A percentile compares a stretch with the other conserved stretches of the same genome.
phyloP scores from a whole-genome alignment of 2,888 invertebrate genomes.

The Thalpophila matura region DNA sequence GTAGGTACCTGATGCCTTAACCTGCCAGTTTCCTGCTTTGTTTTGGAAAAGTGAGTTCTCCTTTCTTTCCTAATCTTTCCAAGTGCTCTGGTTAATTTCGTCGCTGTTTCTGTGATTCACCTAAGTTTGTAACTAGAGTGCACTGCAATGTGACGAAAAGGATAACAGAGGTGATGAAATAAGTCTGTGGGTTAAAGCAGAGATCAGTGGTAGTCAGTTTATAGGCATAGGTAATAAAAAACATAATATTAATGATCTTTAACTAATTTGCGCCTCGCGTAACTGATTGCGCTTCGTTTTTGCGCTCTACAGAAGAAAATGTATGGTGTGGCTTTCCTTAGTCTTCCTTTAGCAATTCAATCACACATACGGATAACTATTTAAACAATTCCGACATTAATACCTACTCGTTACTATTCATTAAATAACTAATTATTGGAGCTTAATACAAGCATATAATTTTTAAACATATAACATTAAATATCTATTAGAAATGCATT shows the following conservation, averaged over 20 bases:
- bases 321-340: slow-evolving; percentile 5
- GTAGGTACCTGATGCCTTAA: background rate
- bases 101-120: background rate
- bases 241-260: slow-evolving; percentile 32
- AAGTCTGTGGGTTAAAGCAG: background rate
- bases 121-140: background rate
- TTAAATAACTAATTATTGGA: slow-evolving; percentile 20
- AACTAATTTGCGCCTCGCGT: slow-evolving; percentile 7
- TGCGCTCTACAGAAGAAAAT: slow-evolving; percentile 32
- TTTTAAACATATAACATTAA: slow-evolving; percentile 51
- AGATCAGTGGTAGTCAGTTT: background rate
- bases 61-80: background rate
- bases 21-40: background rate
- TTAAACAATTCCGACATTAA: too few species aligned
- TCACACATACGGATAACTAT: too few species aligned
- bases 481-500: slow-evolving; percentile 59
- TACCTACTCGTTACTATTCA: too few species aligned
- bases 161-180: background rate
- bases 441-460: slow-evolving; percentile 8
- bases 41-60: background rate
- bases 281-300: slow-evolving; percentile 5
- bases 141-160: too few species aligned
- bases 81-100: background rate
- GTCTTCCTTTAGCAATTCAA: background rate
- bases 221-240: slow-evolving; percentile 17